Base-by-base conservation (phyloP, 2,888 invertebrate genomes). In the Periphyllus acericola region DNA sequence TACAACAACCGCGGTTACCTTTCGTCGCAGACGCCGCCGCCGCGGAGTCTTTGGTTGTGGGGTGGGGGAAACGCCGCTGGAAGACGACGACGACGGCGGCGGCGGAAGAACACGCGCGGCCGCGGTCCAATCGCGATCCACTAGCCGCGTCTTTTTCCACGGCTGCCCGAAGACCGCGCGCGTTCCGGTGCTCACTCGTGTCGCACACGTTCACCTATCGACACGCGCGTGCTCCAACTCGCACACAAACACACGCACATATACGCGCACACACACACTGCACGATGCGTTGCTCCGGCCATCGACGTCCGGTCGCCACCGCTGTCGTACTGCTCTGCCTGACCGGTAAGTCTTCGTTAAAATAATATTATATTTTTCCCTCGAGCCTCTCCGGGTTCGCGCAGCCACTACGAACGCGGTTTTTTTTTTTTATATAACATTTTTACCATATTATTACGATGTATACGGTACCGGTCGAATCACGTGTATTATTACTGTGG, bases 171-270 rank as follows among this genome's bases (percentile, higher is more conserved):
- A 29, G 74, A 83, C 80, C 32, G 34, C 55, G 34, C 55, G 14
- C 60, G 60, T 55, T 60, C 36, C 29, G 19, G 29, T 36, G 55
- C 29, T 86, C 86, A 86, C 71, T 86, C 86, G 86, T 86, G 86
- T 80, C 79, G 79, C 79, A 71, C 78, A 72, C 86, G 79, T 86
- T 80, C 86, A 55, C 79, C 86, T 29, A 79, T 79, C 71, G 32
- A 71, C 55, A 85, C 52, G 71, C 71, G 19, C 46, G 32, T 55
- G 34, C 74, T 60, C 60, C n/a, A n/a, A 21, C 55, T 32, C 29
- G 71, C 71, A 14, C 17, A 4, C 17, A 3, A 25, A 36, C 29
- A 40, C 34, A 34, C 34, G 5, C 9, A 4, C 72, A 32, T 8
- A 25, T 60, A 8, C 52, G 52, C 19, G 29, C 25, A 34, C 60